Base-by-base conservation (phyloP, 1,140 invertebrate genomes). In the Mycetomoellerius zeteki region DNA sequence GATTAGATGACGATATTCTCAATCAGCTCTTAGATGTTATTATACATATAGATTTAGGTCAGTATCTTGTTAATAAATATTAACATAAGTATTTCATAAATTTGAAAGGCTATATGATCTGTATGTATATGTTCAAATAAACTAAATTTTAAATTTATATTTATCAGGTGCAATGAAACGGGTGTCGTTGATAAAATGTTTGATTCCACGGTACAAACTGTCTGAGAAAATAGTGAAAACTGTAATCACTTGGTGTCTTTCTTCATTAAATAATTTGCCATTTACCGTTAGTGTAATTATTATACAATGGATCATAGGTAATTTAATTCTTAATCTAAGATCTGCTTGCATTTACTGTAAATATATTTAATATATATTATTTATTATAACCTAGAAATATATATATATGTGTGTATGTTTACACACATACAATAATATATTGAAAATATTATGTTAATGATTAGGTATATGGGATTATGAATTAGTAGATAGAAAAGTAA, bases 271-370 rank as follows among this genome's bases (percentile, higher is more conserved):
- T 37, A 58, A 87, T 10, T 4, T 94, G 30, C 88, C 92, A 37
- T 21, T 92, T 14, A 93, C 87, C 24, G 75, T 93, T 4, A 88
- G 87, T 14, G 85, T 10, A 21, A 86, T 50, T 16, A 19, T 93
- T 64, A 37, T 94, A n/a, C 91, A 93, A 75, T 95, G 95, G 94
- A 72, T 94, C 10, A 89, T 92, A 62, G 94, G 94, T 92, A 92
- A 91, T 77, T 19, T 80, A 54, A 30, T 50, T 56, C 72, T 60
- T 77, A 43, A 19, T 30, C 7, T 19, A 72, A 56, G 47, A 50
- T 14, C 14, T 47, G 3, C 12, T 47, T 75, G 12, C 8, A 58
- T 52, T 67, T 21, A 87, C 67, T 19, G 12, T 33, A 58, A 16
- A 54, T 19, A 65, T 86, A 6, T 52, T 30, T 56, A 58, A 19